phyloP scores from a whole-genome alignment of 2,113 vertebrate species.

The Edolisoma coerulescens region DNA sequence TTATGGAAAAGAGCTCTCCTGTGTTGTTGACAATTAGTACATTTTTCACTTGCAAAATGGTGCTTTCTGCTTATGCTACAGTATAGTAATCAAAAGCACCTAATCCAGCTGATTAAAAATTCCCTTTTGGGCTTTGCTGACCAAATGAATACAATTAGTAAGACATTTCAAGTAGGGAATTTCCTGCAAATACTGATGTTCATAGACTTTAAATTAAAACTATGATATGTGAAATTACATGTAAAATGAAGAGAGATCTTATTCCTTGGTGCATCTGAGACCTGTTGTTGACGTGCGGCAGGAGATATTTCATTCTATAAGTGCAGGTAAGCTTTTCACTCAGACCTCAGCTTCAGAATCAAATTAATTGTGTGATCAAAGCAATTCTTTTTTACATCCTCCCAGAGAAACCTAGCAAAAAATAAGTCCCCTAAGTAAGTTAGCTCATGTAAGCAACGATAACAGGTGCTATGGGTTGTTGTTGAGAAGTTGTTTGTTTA shows the following conservation, averaged over 20 bases:
- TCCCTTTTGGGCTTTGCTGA: constrained; percentile 28
- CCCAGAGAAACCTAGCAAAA: constrained; percentile 4
- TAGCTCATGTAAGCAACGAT: constrained; percentile 13
- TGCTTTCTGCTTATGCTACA: constrained; percentile 7
- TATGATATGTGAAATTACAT: neutral
- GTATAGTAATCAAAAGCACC: constrained; percentile 56
- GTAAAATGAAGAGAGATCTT: neutral
- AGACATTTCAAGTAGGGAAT: constrained; percentile 35
- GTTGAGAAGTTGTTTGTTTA: constrained; percentile 46
- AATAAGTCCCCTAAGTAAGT: neutral
- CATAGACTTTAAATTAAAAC: constrained; percentile 16
- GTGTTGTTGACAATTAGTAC: neutral
- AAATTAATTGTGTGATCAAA: constrained; percentile 42
- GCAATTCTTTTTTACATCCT: constrained; percentile 34
- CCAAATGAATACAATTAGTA: constrained; percentile 53
- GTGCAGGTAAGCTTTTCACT: constrained; percentile 31
- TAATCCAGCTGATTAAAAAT: constrained; percentile 14
- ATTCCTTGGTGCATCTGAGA: neutral
- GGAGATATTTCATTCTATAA: neutral
- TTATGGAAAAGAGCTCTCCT: neutral
- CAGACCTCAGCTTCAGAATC: constrained; percentile 4
- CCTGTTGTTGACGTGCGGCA: neutral
- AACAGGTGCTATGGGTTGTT: constrained; percentile 52
- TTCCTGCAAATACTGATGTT: constrained; percentile 6
- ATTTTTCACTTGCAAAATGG: constrained; percentile 11